These are phyloP conservation scores for Blastomussa wellsi DNA, from an alignment of 92 coral and sea anemone genomes.

Conservation along the genomic window DNA sequence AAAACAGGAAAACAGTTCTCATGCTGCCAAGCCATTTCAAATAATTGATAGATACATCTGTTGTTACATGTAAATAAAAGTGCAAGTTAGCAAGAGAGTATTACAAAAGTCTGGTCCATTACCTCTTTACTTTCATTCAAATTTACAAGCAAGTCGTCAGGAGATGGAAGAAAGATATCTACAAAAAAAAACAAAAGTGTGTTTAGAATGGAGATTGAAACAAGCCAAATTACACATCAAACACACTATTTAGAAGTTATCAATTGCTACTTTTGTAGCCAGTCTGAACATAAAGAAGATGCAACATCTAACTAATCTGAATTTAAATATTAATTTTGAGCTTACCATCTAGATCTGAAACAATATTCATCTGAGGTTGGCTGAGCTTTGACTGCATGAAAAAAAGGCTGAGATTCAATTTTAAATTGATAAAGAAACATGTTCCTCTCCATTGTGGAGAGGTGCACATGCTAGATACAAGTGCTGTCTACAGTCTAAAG, in stretches of 20 bases:
- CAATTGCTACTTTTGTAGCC: background rate
- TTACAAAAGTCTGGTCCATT: background rate
- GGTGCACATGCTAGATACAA: too few species aligned
- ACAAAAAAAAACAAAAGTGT: background rate
- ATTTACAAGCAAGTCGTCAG: conserved; percentile 95
- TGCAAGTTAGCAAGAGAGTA: background rate
- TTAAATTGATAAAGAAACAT: background rate
- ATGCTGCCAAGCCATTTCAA: too few species aligned
- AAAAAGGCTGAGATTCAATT: background rate
- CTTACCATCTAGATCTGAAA: conserved; percentile 99
- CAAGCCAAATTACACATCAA: background rate
- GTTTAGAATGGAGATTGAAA: background rate
- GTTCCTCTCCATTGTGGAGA: background rate
- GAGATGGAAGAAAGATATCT: conserved; percentile 97
- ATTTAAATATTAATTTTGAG: background rate
- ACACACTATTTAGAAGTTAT: too few species aligned
- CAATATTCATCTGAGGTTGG: conserved; percentile 98
- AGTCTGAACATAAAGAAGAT: background rate
- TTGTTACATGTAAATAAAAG: too few species aligned
- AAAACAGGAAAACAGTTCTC: too few species aligned
- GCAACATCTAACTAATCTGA: background rate
- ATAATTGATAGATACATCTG: background rate
- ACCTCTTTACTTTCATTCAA: conserved; percentile 97
- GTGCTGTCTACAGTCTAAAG: too few species aligned
- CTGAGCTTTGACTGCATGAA: conserved; percentile 74